Evolutionary conservation across 1,140 invertebrate species (phyloP).

Genomic region (Diorhabda sublineata): DNA sequence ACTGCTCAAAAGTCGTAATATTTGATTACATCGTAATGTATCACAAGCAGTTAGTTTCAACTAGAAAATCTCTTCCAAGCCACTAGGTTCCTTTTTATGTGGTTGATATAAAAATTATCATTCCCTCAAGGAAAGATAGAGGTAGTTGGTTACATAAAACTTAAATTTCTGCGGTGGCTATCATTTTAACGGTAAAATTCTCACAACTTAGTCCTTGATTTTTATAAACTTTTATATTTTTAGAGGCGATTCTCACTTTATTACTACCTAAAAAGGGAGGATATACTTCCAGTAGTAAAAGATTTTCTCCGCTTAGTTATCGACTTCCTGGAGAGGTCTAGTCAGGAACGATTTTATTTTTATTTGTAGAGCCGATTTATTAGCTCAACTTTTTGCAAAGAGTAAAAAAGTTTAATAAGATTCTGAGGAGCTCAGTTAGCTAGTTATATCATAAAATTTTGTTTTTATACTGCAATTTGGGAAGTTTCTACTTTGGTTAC

Average conservation of each 20-base stretch:
- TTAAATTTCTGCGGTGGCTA: not conserved
- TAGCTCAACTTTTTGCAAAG: not conserved
- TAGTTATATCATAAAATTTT: too few species aligned
- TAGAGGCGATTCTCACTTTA: not conserved
- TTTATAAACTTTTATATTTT: conserved; percentile 1
- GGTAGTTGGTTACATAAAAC: not conserved
- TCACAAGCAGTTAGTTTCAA: too few species aligned
- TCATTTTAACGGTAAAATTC: conserved; percentile 2
- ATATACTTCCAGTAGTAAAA: conserved; percentile 3
- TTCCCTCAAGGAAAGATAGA: not conserved
- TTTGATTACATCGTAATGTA: too few species aligned
- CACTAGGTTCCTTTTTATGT: not conserved
- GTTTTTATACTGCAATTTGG: too few species aligned
- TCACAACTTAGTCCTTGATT: conserved; percentile 1
- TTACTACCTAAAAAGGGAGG: conserved; percentile 1
- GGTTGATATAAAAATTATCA: not conserved
- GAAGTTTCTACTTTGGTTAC: too few species aligned
- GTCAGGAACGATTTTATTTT: not conserved
- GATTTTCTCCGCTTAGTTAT: not conserved
- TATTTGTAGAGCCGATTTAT: not conserved
- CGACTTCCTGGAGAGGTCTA: too few species aligned
- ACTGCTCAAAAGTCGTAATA: too few species aligned
- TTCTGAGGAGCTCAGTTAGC: too few species aligned
- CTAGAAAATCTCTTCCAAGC: not conserved
- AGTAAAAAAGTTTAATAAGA: too few species aligned